Evolutionary conservation across 2,888 invertebrate genomes (phyloP).

Genomic region (Ryuthela nishihirai): DNA sequence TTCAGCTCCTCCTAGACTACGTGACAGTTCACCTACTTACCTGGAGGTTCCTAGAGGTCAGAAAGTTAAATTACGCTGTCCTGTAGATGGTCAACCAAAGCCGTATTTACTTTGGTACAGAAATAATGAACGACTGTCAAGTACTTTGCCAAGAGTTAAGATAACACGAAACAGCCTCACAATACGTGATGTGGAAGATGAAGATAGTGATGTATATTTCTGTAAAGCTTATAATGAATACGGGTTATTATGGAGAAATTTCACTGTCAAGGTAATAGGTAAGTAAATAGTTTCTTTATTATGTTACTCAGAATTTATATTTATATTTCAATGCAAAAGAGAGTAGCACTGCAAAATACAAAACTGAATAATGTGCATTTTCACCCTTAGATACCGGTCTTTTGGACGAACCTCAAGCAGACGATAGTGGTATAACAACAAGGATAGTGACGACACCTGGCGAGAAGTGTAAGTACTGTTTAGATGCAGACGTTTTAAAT

Average conservation of each 20-base stretch:
- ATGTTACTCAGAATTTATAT: not conserved
- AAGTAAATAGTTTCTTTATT: not conserved
- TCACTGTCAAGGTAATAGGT: slow-evolving; percentile 25
- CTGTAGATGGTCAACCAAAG: slow-evolving; percentile 9
- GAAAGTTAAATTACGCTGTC: slow-evolving; percentile 23
- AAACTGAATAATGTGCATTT: not conserved
- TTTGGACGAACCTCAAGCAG: not conserved
- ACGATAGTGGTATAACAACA: not conserved
- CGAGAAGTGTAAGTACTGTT: slow-evolving; percentile 1
- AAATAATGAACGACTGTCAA: not conserved
- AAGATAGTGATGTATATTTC: slow-evolving; percentile 20
- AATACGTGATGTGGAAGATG: slow-evolving; percentile 21
- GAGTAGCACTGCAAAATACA: not conserved
- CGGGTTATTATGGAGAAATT: slow-evolving; percentile 21
- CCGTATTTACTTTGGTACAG: slow-evolving; percentile 17
- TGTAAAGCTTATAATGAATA: slow-evolving; percentile 18
- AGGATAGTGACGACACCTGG: slow-evolving; percentile 2
- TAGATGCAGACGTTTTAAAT: not conserved
- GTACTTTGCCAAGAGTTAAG: not conserved
- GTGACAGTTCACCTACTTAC: slow-evolving; percentile 7
- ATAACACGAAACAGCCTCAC: slow-evolving; percentile 12
- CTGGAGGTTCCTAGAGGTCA: slow-evolving; percentile 15
- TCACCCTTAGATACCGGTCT: not conserved
- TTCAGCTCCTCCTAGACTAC: slow-evolving; percentile 12
- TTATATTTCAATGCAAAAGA: not conserved